These are phyloP conservation scores for Peromyscus maniculatus DNA, from an alignment of 2,113 vertebrate genomes.

Conservation along the genomic window DNA sequence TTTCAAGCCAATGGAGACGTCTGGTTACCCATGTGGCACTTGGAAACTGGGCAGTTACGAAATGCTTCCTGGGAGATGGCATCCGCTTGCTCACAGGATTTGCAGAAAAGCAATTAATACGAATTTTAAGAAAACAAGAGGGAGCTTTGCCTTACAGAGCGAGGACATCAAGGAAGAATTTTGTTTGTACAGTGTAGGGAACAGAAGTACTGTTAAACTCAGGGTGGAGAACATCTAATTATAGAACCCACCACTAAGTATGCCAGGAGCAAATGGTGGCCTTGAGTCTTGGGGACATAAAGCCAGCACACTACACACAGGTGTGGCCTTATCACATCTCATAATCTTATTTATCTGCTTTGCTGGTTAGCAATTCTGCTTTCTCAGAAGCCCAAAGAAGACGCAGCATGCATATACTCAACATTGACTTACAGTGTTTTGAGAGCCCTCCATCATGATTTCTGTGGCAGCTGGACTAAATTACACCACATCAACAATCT, in stretches of 20 bases:
- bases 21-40: constrained; percentile 80
- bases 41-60: constrained; percentile 76
- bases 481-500: neutral
- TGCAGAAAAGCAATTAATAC: constrained; percentile 84
- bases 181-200: constrained; percentile 38
- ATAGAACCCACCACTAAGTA: neutral
- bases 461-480: neutral
- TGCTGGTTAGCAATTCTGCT: neutral
- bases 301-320: neutral
- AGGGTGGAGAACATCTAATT: neutral
- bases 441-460: neutral
- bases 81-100: constrained; percentile 74
- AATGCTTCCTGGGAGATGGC: constrained; percentile 83
- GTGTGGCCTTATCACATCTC: fast-evolving
- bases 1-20: constrained; percentile 81
- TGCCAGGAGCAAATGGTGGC: neutral
- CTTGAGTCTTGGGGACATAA: neutral
- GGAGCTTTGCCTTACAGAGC: constrained; percentile 33
- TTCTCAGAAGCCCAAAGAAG: neutral
- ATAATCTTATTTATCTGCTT: fast-evolving
- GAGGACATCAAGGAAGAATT: constrained; percentile 39
- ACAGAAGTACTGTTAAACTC: constrained; percentile 28
- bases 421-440: neutral
- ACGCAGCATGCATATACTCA: fast-evolving
- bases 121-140: constrained; percentile 72